A percentile compares a stretch with the other conserved stretches of the same genome.
Evolutionary conservation across 1,140 invertebrate species (phyloP).

Genomic region (Trichonephila clavipes): DNA sequence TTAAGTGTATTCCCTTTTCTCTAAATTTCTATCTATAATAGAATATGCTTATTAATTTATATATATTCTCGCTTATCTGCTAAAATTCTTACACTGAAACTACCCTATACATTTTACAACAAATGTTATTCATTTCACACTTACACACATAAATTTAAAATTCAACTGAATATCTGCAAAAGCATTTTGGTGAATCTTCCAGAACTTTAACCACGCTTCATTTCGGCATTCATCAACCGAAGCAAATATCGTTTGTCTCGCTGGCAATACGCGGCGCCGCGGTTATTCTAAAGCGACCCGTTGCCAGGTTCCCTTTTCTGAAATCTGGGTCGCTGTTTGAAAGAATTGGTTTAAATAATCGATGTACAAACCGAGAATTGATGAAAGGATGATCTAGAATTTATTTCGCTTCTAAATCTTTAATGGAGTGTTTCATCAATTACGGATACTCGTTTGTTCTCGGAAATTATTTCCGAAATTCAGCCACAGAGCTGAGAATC

Average conservation of each 20-base stretch:
- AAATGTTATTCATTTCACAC: too few relatives aligned
- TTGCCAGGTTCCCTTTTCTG: constrained; percentile 11
- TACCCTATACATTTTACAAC: too few relatives aligned
- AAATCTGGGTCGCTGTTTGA: constrained; percentile 15
- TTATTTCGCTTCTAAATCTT: constrained; percentile 23
- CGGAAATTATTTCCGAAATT: constrained; percentile 21
- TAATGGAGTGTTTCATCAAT: constrained; percentile 31
- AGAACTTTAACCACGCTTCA: not conserved
- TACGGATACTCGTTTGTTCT: not conserved
- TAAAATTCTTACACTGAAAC: too few relatives aligned
- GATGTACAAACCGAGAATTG: not conserved
- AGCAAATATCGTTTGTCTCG: not conserved
- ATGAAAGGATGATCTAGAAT: constrained; percentile 30
- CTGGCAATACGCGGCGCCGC: not conserved
- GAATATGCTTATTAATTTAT: too few relatives aligned
- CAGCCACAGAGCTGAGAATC: not conserved
- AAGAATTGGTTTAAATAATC: constrained; percentile 28
- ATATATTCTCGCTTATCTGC: too few relatives aligned
- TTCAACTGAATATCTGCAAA: not conserved
- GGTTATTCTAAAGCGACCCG: constrained; percentile 5
- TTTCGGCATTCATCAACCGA: not conserved
- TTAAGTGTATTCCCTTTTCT: too few relatives aligned
- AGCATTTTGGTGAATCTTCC: not conserved
- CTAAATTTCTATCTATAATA: too few relatives aligned
- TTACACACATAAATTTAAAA: not conserved